Conservation (phyloP, 2,113 vertebrate genomes). For the Heptranchias perlo region DNA sequence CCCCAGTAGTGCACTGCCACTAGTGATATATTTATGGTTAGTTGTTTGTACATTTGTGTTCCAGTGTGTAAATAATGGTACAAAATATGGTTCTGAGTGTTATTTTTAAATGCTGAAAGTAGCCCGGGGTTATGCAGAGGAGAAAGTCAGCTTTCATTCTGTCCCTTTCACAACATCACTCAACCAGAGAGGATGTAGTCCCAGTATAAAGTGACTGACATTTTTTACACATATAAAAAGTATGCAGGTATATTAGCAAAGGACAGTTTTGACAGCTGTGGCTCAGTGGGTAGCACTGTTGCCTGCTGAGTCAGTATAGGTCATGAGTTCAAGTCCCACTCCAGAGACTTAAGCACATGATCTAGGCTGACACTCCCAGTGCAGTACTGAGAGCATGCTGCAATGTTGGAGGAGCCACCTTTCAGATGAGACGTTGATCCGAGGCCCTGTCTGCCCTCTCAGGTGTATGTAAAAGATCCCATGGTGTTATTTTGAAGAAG, state of each 20-base stretch:
- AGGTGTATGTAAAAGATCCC: not conserved
- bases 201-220: not conserved
- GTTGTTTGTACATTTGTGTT: not conserved
- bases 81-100: not conserved
- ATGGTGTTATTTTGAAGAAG: not conserved
- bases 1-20: not conserved
- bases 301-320: not conserved
- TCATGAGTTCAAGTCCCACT: not conserved
- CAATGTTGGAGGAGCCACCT: too few species aligned
- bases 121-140: not conserved
- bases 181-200: not conserved
- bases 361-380: not conserved
- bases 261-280: not conserved
- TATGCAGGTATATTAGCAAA: not conserved
- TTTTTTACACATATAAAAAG: not conserved
- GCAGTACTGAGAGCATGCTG: too few species aligned
- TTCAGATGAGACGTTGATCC: not conserved
- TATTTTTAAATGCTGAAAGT: not conserved
- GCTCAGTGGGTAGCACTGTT: too few species aligned
- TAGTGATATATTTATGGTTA: not conserved
- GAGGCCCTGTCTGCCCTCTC: not conserved
- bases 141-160: not conserved
- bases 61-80: not conserved
- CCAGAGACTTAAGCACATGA: too few species aligned
- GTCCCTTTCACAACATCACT: not conserved